Evolutionary conservation across 2,113 vertebrate species (phyloP).

Genomic region (Oryzias javanicus): DNA sequence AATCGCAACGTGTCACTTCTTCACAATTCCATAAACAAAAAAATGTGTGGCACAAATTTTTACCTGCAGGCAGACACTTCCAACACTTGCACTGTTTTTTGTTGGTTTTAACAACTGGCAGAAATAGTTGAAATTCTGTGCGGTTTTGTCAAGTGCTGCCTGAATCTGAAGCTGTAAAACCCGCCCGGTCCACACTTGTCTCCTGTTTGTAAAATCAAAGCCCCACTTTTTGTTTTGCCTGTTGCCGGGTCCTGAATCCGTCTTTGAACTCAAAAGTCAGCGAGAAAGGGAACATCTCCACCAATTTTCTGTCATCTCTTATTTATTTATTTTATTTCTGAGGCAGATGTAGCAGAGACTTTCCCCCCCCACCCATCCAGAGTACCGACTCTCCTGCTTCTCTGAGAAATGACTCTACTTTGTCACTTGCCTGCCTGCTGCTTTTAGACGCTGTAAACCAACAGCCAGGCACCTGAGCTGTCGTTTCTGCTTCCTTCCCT

Average conservation of each 20-base stretch:
- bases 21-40: not conserved
- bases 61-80: not conserved
- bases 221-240: slow-evolving; percentile 21
- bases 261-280: slow-evolving; percentile 43
- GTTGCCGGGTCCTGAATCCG: slow-evolving; percentile 29
- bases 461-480: slow-evolving; percentile 53
- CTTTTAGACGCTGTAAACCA: slow-evolving; percentile 63
- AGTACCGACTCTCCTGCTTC: slow-evolving; percentile 48
- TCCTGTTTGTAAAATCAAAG: slow-evolving; percentile 6
- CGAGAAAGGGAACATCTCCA: slow-evolving; percentile 22
- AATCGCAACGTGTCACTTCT: not conserved
- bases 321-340: slow-evolving; percentile 29
- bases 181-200: slow-evolving; percentile 3
- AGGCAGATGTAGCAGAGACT: slow-evolving; percentile 54
- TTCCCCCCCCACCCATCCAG: slow-evolving; percentile 42
- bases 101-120: not conserved
- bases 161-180: slow-evolving; percentile 2
- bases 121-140: not conserved
- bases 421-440: slow-evolving; percentile 59
- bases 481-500: slow-evolving; percentile 11
- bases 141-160: slow-evolving; percentile 6
- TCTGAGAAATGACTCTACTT: slow-evolving; percentile 65
- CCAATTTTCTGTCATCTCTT: slow-evolving; percentile 53
- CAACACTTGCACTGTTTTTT: not conserved
- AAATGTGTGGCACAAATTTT: not conserved